A percentile compares a stretch with the other conserved stretches of the same genome.
Evolutionary conservation across 2,113 vertebrate genomes (phyloP).

Genomic region (Pagrus major): DNA sequence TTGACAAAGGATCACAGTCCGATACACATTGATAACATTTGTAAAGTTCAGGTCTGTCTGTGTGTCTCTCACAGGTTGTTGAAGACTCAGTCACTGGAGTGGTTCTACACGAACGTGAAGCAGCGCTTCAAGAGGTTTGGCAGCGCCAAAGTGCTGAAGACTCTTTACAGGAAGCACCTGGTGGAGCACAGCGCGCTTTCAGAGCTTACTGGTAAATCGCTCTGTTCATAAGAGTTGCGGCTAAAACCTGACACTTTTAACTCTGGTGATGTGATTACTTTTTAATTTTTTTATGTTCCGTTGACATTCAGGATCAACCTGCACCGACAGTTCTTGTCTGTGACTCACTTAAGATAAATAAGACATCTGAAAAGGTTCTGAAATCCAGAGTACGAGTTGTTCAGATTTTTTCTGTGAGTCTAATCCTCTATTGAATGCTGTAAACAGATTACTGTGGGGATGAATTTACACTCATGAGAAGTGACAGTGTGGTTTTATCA

Average conservation of each 20-base stretch:
- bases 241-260: not conserved
- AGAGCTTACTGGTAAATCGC: slow-evolving; percentile 86
- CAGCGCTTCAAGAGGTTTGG: slow-evolving; percentile 96
- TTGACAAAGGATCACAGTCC: not conserved
- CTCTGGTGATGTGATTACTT: not conserved
- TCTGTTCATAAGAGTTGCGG: not conserved
- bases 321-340: not conserved
- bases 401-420: not conserved
- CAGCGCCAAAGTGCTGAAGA: slow-evolving; percentile 97
- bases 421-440: not conserved
- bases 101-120: slow-evolving; percentile 97
- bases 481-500: not conserved
- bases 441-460: not conserved
- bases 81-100: slow-evolving; percentile 93
- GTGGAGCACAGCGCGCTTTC: slow-evolving; percentile 85
- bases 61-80: slow-evolving; percentile 84
- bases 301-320: not conserved
- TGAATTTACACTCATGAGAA: not conserved
- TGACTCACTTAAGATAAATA: not conserved
- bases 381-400: not conserved
- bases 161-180: slow-evolving; percentile 92
- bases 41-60: not conserved
- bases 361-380: not conserved
- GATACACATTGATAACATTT: not conserved
- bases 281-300: not conserved